These are phyloP conservation scores for Hydrotaea cyrtoneurina DNA, from an alignment of 2,888 invertebrate genomes.

Conservation along the genomic window DNA sequence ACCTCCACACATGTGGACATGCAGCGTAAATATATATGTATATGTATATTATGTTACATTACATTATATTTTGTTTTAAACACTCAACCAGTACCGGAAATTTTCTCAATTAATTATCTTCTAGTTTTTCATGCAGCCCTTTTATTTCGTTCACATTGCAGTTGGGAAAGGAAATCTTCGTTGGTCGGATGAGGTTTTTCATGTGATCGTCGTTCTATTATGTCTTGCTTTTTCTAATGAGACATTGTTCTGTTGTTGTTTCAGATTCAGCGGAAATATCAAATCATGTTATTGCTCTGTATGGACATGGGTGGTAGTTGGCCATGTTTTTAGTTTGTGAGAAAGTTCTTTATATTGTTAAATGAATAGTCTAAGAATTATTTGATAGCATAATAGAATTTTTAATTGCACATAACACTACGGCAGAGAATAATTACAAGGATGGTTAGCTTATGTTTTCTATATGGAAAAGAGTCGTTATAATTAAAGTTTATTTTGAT, in stretches of 20 bases:
- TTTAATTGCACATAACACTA: not conserved
- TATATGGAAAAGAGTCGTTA: not conserved
- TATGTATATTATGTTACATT: not conserved
- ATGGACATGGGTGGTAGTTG: not conserved
- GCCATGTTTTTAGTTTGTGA: too few species aligned
- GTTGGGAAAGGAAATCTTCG: not conserved
- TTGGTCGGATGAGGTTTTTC: not conserved
- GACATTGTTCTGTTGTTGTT: conserved; percentile 5
- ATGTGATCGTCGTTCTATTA: not conserved
- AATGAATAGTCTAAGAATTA: not conserved
- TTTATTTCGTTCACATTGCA: not conserved
- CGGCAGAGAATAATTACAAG: too few species aligned
- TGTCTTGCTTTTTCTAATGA: not conserved
- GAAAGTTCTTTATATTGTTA: conserved; percentile 5
- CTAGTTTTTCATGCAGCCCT: conserved; percentile 52
- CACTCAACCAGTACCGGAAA: conserved; percentile 57
- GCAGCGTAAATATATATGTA: not conserved
- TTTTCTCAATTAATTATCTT: conserved; percentile 69
- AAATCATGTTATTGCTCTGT: conserved; percentile 12
- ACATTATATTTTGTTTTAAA: conserved; percentile 2
- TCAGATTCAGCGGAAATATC: conserved; percentile 9
- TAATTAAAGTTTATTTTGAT: too few species aligned
- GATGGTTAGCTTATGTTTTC: too few species aligned
- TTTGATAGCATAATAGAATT: not conserved
- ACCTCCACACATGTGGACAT: not conserved